Evolutionary conservation across 2,113 vertebrate genomes (phyloP).

Genomic region (Peucedramus taeniatus): DNA sequence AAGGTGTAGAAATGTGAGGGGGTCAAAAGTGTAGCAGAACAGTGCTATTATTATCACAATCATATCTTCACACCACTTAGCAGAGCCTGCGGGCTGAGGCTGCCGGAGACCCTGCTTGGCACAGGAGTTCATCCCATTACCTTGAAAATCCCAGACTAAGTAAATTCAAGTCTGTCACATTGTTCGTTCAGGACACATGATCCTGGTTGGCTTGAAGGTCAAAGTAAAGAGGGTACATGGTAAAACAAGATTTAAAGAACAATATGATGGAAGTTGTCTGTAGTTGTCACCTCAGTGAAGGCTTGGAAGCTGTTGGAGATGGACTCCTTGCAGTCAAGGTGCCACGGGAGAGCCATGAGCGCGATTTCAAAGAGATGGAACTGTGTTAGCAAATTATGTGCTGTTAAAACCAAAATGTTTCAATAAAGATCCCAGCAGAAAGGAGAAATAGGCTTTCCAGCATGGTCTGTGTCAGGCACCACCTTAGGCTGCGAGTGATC

Average conservation of each 20-base stretch:
- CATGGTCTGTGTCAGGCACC: fast-evolving
- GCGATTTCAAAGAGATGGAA: neutral
- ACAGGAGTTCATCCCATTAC: neutral
- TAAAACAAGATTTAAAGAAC: neutral
- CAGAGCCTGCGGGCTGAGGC: neutral
- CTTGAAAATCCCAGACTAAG: neutral
- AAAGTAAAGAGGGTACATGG: neutral
- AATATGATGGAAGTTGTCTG: neutral
- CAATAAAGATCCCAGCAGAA: neutral
- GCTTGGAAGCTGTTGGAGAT: neutral
- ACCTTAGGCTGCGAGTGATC: neutral
- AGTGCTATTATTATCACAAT: neutral
- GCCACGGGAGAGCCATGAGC: neutral
- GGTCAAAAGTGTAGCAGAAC: neutral
- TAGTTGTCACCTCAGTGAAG: neutral
- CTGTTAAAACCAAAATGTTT: neutral
- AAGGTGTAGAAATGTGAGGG: neutral
- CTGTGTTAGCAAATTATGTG: neutral
- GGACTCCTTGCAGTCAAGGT: neutral
- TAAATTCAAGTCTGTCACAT: neutral
- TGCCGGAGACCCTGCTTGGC: neutral
- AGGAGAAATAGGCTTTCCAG: neutral
- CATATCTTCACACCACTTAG: neutral
- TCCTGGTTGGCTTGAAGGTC: neutral
- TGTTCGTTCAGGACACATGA: neutral